A percentile compares a stretch with the other conserved stretches of the same genome.
phyloP scores from a whole-genome alignment of 2,888 invertebrate species.

The Nomada goodeniana region DNA sequence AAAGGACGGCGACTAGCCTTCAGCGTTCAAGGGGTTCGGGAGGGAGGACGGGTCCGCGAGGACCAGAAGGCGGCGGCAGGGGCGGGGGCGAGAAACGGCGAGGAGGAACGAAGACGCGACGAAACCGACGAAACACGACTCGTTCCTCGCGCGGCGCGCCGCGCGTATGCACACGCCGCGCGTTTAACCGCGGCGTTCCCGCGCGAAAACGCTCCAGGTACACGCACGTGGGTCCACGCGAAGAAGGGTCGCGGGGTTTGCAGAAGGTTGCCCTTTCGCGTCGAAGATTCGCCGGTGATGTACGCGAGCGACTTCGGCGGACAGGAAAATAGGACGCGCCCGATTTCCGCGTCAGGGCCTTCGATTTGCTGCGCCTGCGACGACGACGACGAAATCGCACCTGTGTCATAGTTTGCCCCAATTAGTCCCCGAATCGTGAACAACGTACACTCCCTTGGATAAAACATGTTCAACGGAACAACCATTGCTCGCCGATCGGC shows the following conservation, averaged over 20 bases:
- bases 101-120: slow-evolving; percentile 39
- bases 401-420: too few species aligned
- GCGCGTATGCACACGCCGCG: background rate
- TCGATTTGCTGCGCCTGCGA: too few species aligned
- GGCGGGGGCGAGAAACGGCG: slow-evolving; percentile 36
- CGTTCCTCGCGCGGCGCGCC: background rate
- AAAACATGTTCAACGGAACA: background rate
- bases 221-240: slow-evolving; percentile 24
- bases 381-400: too few species aligned
- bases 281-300: too few species aligned
- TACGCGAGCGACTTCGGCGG: too few species aligned
- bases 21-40: slow-evolving; percentile 24
- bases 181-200: slow-evolving; percentile 8
- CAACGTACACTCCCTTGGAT: too few species aligned
- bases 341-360: too few species aligned
- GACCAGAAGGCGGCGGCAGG: slow-evolving; percentile 24
- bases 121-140: slow-evolving; percentile 54
- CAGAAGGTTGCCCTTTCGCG: too few species aligned
- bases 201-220: slow-evolving; percentile 20
- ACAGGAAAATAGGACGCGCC: too few species aligned
- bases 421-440: too few species aligned
- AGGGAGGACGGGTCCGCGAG: slow-evolving; percentile 30
- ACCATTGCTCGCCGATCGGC: too few species aligned
- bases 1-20: slow-evolving; percentile 29
- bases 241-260: background rate